Percentiles rank a stretch among this genome's conserved stretches.
These are phyloP conservation scores for Pterois miles DNA, from an alignment of 2,797 vertebrate species.

Conservation along the genomic window DNA sequence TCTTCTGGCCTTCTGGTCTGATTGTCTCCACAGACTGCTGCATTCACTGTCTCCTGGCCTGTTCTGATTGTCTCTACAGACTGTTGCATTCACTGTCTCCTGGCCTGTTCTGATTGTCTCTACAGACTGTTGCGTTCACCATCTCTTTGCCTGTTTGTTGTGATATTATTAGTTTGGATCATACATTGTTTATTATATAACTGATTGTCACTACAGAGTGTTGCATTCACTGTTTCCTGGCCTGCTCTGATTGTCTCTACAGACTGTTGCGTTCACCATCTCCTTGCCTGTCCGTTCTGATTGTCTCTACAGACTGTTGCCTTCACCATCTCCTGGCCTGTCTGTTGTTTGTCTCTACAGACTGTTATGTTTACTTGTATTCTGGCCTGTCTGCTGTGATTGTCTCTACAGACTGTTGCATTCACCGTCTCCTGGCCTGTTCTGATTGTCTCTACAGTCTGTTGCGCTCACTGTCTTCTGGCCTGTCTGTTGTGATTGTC, in stretches of 20 bases:
- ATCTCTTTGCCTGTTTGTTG: background rate
- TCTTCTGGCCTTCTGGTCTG: background rate
- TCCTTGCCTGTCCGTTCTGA: slow-evolving; percentile 88
- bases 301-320: no score
- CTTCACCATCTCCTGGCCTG: no score
- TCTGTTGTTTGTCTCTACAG: no score
- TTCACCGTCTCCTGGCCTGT: no score
- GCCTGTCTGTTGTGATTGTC: no score
- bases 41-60: slow-evolving; percentile 84
- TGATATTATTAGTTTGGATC: no score
- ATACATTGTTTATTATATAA: no score
- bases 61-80: slow-evolving; percentile 57
- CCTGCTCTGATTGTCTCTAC: slow-evolving; percentile 19
- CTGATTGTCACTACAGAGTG: background rate
- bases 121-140: slow-evolving; percentile 47
- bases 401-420: no score
- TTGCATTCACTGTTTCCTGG: background rate
- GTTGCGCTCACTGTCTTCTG: no score
- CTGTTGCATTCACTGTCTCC: background rate
- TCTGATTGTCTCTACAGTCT: no score
- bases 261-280: slow-evolving; percentile 85
- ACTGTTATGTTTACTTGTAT: no score
- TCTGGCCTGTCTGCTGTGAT: no score
- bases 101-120: background rate
- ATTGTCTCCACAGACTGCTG: slow-evolving; percentile 78